Base-by-base conservation (phyloP, 2,888 invertebrate species). In the Heliconius sara region DNA sequence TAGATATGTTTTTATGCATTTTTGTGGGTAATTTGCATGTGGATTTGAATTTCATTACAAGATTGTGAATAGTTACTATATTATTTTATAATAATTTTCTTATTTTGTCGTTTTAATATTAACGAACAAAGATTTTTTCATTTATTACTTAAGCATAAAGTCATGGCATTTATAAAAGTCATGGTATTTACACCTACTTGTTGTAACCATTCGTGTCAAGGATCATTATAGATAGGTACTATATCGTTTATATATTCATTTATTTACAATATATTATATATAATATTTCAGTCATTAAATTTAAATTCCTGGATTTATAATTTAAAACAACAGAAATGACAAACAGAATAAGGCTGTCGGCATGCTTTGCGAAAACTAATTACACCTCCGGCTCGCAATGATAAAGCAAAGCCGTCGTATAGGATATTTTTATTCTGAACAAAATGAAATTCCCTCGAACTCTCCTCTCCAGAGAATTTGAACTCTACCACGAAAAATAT, bases 391-490 rank as follows among this genome's bases (percentile, higher is more conserved):
- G 91, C 90, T 91, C 93, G 90, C 91, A 93, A 95, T 95, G 94
- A 95, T 95, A 95, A 95, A 95, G 94, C 95, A 95, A 95, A 95
- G 93, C 93, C 93, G 89, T 91, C 93, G 92, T 94, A 94, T 94
- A 88, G 90, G 91, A 94, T 94, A 95, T 94, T 95, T 95, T 95
- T 95, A 95, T 95, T 93, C 91, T 87, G 90, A 89, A 90, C 93
- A 90, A 94, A 95, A 95, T 94, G 92, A 94, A 95, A 94, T 94
- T 95, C 90, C 88, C 88, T 79, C 78, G 80, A 82, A 57, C 25
- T 16, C 27, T 30, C 13, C 34, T 25, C 12, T 7, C 85, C 80
- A n/a, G 19, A 73, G 60, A 90, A 77, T 81, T 68, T 82, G 73
- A 67, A 85, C 90, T 81, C 82, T 91, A 86, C 13, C 0, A 0